Conservation (phyloP, 2,888 invertebrate species). For the Dasypogon diadema region DNA sequence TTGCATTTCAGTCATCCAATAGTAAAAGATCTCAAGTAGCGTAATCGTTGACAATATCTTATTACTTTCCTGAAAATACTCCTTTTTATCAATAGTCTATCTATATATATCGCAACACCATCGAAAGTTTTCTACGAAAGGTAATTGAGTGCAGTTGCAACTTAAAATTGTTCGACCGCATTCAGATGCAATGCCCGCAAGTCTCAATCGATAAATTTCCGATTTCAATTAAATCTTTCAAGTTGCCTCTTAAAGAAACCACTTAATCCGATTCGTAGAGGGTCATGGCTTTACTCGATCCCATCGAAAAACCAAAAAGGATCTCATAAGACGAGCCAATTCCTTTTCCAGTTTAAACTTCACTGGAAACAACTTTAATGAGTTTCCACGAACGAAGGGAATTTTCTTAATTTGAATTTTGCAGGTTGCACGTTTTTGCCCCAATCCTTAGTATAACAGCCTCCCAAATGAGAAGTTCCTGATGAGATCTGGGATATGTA, state of each 20-base stretch:
- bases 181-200: slow-evolving; percentile 38
- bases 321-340: slow-evolving; percentile 11
- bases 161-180: slow-evolving; percentile 44
- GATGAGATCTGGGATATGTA: slow-evolving; percentile 45
- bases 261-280: slow-evolving; percentile 54
- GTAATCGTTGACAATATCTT: slow-evolving; percentile 7
- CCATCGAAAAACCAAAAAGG: slow-evolving; percentile 16
- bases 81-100: slow-evolving; percentile 1
- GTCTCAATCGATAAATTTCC: slow-evolving; percentile 56
- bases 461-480: slow-evolving; percentile 32
- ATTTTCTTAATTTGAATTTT: slow-evolving; percentile 50
- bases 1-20: too few relatives aligned
- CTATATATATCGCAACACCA: neutral
- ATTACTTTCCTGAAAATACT: slow-evolving; percentile 23
- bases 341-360: slow-evolving; percentile 31
- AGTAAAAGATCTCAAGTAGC: too few relatives aligned
- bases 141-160: slow-evolving; percentile 45
- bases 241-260: slow-evolving; percentile 55
- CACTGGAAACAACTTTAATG: slow-evolving; percentile 47
- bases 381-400: slow-evolving; percentile 47
- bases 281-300: slow-evolving; percentile 31
- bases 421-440: slow-evolving; percentile 50
- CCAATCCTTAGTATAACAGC: slow-evolving; percentile 5
- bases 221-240: slow-evolving; percentile 56
- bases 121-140: neutral